phyloP scores from a whole-genome alignment of 1,140 invertebrate species.

The Lethocerus indicus region DNA sequence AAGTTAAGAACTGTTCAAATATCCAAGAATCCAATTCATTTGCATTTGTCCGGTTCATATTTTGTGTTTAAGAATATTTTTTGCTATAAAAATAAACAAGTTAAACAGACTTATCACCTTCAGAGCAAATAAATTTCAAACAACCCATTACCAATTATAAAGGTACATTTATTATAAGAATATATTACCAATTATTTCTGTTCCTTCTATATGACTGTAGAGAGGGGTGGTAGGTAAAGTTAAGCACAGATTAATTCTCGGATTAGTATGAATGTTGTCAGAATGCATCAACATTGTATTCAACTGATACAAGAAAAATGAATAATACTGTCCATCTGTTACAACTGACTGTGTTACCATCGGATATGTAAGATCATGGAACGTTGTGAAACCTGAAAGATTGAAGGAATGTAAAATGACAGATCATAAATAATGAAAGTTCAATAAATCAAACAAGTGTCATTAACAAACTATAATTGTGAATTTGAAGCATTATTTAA shows the following conservation, averaged over 20 bases:
- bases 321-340: slow-evolving; percentile 67
- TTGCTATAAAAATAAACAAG: neutral
- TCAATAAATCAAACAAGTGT: neutral
- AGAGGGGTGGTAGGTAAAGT: slow-evolving; percentile 49
- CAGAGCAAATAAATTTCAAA: neutral
- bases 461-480: neutral
- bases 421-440: neutral
- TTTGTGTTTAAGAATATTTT: neutral
- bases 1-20: neutral
- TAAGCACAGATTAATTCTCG: slow-evolving; percentile 64
- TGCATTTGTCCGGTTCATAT: no score
- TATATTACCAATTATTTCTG: slow-evolving; percentile 13
- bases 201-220: slow-evolving; percentile 51
- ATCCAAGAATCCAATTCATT: no score
- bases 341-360: slow-evolving; percentile 67
- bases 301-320: slow-evolving; percentile 73
- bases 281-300: slow-evolving; percentile 59
- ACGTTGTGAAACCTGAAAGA: slow-evolving; percentile 65
- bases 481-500: neutral
- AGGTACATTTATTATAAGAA: neutral
- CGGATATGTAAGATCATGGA: slow-evolving; percentile 75
- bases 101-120: neutral
- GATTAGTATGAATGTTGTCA: slow-evolving; percentile 40
- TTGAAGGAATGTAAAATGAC: slow-evolving; percentile 5
- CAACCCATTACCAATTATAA: neutral